Base-by-base conservation (phyloP, 2,888 invertebrate genomes). In the Cynaeus angustus region DNA sequence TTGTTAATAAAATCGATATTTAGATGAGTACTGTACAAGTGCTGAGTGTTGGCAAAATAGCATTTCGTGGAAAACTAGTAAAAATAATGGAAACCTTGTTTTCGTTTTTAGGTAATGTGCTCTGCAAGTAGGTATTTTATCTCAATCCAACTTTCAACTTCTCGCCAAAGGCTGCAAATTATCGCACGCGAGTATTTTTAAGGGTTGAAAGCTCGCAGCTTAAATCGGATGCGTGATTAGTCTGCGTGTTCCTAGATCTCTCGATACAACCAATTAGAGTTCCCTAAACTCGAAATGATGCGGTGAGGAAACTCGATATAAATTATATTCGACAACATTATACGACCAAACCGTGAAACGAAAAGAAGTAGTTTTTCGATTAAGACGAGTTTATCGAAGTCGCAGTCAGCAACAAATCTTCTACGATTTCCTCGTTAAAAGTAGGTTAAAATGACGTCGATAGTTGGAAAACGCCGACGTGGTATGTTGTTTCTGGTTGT, bases 301-400 rank as follows among this genome's bases (percentile, higher is more conserved):
- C 43, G 41, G 45, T n/a, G 58, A 58, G 58, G 59, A 59, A 59
- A 59, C 59, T 46, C 59, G 33, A 59, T 59, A 59, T 59, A 59
- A 59, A 59, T 59, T 59, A 59, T 55, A 55, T 59, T 45, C 53
- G 53, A 53, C 45, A 59, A 26, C 59, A 59, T 59, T 59, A 59
- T 59, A 59, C 59, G 45, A 46, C 12, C 56, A 41, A 56, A 56
- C 56, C 45, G 13, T 12, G 26, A 12, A 46, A 45, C 21, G 59
- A 45, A 59, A 50, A 55, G 55, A 21, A 59, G 26, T 59, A 59
- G 30, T 59, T 59, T 59, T 59, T 59, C 59, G 59, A 59, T 59
- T 28, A 59, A 41, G 10, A 41, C 30, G 43, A 59, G 26, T 59
- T 59, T 59, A 59, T 59, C 59, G 45, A 30, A 58, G 38, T 55